Evolutionary conservation across 2,797 vertebrate species (phyloP), one percentile per base, ranked within the genome.

Genomic region (Eulemur coronatus): DNA sequence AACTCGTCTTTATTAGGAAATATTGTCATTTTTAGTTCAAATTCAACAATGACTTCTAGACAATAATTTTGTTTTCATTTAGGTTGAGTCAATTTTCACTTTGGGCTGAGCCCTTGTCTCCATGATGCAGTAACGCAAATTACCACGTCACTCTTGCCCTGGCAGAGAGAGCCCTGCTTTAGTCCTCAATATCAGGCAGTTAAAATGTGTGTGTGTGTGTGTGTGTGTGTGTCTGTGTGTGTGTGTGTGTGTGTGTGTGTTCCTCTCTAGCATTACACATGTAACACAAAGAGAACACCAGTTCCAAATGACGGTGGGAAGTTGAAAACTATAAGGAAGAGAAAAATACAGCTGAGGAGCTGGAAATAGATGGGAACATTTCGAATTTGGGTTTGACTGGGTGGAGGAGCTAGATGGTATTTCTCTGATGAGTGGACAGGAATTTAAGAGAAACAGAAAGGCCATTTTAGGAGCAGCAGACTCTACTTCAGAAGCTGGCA

Each of bases 1-100:
- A 93, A 67, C 22, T 61, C 30, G 38, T 89, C 43, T 61, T 78
- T 76, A 84, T 67, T 81, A 88, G 84, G 52, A 94, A 88, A 69
- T 55, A 67, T 3, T 41, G 30, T 4, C 46, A 63, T 82, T 93
- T 96, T 80, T 65, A 55, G 30, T 43, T 88, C 35, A 67, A 63
- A 80, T 35, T 91, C 30, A 67, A 50, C 61, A 65, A 75, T 24
- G 30, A 92, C 33, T 38, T 95, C 50, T 84, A 70, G 50, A 46
- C 35, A 48, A 79, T 46, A 67, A 43, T 61, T 94, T 89, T 57
- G 38, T 61, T 89, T 46, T 78, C 69, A 72, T 65, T 93, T 70
- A 78, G 73, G 14, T 43, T 30, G 57, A 41, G 28, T 81, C 55
- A n/a, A 2, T 67, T 91, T 95, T 75, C 52, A 78, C 43, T 20